Evolutionary conservation across 2,113 vertebrate genomes (phyloP), one percentile per base, ranked within the genome.

Genomic region (Pseudopodoces humilis): DNA sequence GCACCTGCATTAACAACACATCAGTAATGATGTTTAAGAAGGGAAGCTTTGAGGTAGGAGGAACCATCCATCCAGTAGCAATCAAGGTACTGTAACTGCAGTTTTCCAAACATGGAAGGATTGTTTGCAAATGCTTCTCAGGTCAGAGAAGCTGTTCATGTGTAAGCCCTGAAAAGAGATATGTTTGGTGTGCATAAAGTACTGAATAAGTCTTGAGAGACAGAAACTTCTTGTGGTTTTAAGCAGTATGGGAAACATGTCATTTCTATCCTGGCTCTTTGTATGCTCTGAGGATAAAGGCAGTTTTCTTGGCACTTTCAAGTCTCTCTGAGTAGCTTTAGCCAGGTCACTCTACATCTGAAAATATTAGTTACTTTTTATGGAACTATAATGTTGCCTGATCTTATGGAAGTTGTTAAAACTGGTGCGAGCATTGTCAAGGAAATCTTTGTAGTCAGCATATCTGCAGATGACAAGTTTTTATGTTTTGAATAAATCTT

Each of bases 21-120:
- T 99, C 99, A 0, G 99, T 99, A 84, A 99, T 99, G 99, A 99
- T 99, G 99, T 99, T 99, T 88, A 99, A 99, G 97, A 99, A 99
- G 85, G 99, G 99, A 92, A 99, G 99, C 96, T 99, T 99, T 98
- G 99, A 99, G 94, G 98, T 99, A 8, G 99, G 98, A 97, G 99
- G 98, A 21, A 99, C 97, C 6, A 99, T 99, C 70, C 96, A 99
- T 84, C 99, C 99, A 0, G 98, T 99, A 53, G 98, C 99, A 43
- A 99, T 99, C 94, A 99, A 99, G 98, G 99, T 99, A 99, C 98
- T 1, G 21, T 59, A 50, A 49, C 53, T 75, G 64, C 58, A 71
- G 15, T 44, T 95, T 93, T 78, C n/a, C 82, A 55, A 44, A 67
- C 1, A 1, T 21, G 43, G 59, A 43, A 67, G 23, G 39, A 49